phyloP scores from a whole-genome alignment of 2,888 invertebrate genomes.

The Cremastinae sp. region DNA sequence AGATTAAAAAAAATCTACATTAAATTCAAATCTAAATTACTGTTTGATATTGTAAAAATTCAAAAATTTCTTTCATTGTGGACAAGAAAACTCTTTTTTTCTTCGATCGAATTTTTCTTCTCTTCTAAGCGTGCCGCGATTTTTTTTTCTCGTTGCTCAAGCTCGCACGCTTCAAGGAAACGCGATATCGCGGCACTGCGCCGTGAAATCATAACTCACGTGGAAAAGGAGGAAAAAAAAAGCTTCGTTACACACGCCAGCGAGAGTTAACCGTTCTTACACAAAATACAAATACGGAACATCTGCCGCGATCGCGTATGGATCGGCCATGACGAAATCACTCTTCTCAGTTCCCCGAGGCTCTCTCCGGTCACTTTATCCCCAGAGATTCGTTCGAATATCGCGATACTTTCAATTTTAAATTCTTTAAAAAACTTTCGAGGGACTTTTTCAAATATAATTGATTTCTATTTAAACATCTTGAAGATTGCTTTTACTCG shows the following conservation, averaged over 20 bases:
- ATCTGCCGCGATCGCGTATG: slow-evolving; percentile 30
- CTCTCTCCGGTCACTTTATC: background rate
- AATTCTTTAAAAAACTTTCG: too few relatives aligned
- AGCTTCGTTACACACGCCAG: slow-evolving; percentile 6
- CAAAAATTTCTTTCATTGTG: too few relatives aligned
- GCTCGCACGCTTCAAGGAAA: slow-evolving; percentile 57
- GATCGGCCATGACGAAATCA: slow-evolving; percentile 30
- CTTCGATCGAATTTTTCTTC: too few relatives aligned
- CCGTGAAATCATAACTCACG: slow-evolving; percentile 59
- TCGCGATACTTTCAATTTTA: too few relatives aligned
- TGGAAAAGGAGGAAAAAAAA: slow-evolving; percentile 1
- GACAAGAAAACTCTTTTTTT: too few relatives aligned
- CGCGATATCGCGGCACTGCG: slow-evolving; percentile 62
- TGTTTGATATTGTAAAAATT: too few relatives aligned
- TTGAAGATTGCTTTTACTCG: too few relatives aligned
- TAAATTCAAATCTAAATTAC: too few relatives aligned
- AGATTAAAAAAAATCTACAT: too few relatives aligned
- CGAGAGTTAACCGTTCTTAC: background rate
- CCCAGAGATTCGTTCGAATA: too few relatives aligned
- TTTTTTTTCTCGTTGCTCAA: slow-evolving; percentile 48
- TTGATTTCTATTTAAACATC: too few relatives aligned
- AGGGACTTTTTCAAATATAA: too few relatives aligned
- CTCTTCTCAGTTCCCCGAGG: slow-evolving; percentile 24
- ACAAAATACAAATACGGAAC: slow-evolving; percentile 31
- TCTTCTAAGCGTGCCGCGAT: slow-evolving; percentile 31